phyloP scores from a whole-genome alignment of 1,140 invertebrate genomes.

The Ceratina australensis region DNA sequence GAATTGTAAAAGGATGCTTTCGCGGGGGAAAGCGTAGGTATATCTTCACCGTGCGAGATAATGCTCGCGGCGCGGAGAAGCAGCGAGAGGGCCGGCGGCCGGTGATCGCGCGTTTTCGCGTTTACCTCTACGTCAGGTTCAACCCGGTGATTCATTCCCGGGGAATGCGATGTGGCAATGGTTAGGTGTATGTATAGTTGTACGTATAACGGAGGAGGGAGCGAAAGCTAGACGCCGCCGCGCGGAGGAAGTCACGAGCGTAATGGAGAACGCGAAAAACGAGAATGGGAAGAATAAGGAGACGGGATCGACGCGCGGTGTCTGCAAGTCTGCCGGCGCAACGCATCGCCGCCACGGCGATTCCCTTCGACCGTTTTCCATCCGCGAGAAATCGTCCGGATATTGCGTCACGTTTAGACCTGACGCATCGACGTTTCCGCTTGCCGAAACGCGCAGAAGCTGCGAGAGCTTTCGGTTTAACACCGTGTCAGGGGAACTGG shows the following conservation, averaged over 20 bases:
- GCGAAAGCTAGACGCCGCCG: slow-evolving; percentile 39
- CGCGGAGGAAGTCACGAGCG: slow-evolving; percentile 47
- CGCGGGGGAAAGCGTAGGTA: slow-evolving; percentile 19
- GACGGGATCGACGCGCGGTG: slow-evolving; percentile 58
- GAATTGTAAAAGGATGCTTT: slow-evolving; percentile 33
- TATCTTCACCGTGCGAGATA: neutral
- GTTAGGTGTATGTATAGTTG: slow-evolving; percentile 22
- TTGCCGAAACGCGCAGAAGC: slow-evolving; percentile 7
- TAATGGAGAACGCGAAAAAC: slow-evolving; percentile 51
- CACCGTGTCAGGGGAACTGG: too few relatives aligned
- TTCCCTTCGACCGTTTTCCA: slow-evolving; percentile 60
- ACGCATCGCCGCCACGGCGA: slow-evolving; percentile 58
- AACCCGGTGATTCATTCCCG: slow-evolving; percentile 69
- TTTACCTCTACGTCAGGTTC: slow-evolving; percentile 66
- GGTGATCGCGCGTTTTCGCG: slow-evolving; percentile 53
- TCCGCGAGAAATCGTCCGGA: slow-evolving; percentile 65
- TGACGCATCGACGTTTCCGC: neutral
- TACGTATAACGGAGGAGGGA: neutral
- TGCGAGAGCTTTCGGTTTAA: neutral
- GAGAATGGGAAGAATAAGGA: slow-evolving; percentile 8
- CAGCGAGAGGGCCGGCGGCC: slow-evolving; percentile 5
- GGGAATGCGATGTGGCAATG: slow-evolving; percentile 75
- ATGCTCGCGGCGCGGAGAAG: neutral
- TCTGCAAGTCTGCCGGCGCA: slow-evolving; percentile 55
- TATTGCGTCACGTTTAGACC: slow-evolving; percentile 72